phyloP scores from a whole-genome alignment of 1,140 invertebrate species.

The Zeugodacus cucurbitae region DNA sequence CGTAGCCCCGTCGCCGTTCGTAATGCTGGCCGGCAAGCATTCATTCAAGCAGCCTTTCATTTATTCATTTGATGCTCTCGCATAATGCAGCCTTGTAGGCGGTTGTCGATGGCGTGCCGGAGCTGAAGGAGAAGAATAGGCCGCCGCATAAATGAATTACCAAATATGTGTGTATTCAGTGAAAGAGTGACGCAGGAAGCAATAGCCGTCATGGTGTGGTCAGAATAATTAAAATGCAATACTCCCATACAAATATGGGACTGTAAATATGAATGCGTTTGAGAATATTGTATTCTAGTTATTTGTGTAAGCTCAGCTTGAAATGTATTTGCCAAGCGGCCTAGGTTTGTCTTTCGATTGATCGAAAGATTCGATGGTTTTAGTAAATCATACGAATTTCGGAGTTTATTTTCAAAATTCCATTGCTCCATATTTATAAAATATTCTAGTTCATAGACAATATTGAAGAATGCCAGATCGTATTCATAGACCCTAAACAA shows the following conservation, averaged over 20 bases:
- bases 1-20: not conserved
- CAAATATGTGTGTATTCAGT: not conserved
- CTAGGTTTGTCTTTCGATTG: no score
- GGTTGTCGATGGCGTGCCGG: not conserved
- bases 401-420: no score
- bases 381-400: no score
- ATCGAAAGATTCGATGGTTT: no score
- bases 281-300: not conserved
- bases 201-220: not conserved
- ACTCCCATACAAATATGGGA: not conserved
- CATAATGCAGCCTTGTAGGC: not conserved
- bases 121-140: not conserved
- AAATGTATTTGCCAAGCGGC: no score
- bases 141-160: not conserved
- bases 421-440: no score
- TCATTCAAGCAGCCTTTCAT: not conserved
- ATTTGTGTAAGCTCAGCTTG: not conserved
- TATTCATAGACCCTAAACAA: no score
- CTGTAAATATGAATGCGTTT: not conserved
- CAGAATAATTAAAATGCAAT: constrained; percentile 8
- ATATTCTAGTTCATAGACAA: no score
- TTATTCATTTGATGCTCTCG: not conserved
- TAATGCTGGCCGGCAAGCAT: not conserved
- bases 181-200: not conserved
- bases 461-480: no score